Base-by-base conservation (phyloP, 2,797 vertebrate species). In the Tachyglossus aculeatus region DNA sequence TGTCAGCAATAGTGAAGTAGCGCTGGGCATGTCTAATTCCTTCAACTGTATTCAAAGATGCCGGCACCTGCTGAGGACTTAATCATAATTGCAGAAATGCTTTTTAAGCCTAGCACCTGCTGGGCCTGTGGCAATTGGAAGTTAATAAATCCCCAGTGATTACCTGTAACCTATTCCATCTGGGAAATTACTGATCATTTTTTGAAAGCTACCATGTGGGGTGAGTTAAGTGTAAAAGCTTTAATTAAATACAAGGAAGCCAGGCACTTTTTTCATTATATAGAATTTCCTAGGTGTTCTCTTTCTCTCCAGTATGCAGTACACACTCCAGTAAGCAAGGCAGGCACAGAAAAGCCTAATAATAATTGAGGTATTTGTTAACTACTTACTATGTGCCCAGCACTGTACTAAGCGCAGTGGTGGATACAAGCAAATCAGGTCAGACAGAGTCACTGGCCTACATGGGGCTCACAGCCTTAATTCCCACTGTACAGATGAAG, bases 171-270 rank as follows among this genome's bases (percentile, higher is more conserved):
- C 33, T 32, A 39, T 9, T 38, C 43, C 48, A 78, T 16, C 62
- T 45, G 59, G 50, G 22, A 54, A 59, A 74, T 69, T 80, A 82
- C 15, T 62, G 74, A 75, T 37, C 73, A 12, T 62, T 44, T 66
- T 25, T 68, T 70, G 48, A 83, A 82, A 74, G 38, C 60, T 66
- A 68, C 1, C 43, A 39, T 59, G 50, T 43, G 33, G 0, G 1
- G 78, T 73, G 70, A 77, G 79, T 74, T 66, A 77, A 81, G 56
- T 60, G 70, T 21, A 48, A 36, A 77, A n/a, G n/a, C n/a, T 75
- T 82, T 81, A 80, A 61, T 78, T 71, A 44, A 75, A 81, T 71
- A 83, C 77, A 60, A n/a, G n/a, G n/a, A n/a, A n/a, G n/a, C n/a
- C n/a, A 44, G 64, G 61, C 32, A 9, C 61, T 77, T 81, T 78